Conservation (phyloP, 1,140 invertebrate genomes). For the Monochamus saltuarius region DNA sequence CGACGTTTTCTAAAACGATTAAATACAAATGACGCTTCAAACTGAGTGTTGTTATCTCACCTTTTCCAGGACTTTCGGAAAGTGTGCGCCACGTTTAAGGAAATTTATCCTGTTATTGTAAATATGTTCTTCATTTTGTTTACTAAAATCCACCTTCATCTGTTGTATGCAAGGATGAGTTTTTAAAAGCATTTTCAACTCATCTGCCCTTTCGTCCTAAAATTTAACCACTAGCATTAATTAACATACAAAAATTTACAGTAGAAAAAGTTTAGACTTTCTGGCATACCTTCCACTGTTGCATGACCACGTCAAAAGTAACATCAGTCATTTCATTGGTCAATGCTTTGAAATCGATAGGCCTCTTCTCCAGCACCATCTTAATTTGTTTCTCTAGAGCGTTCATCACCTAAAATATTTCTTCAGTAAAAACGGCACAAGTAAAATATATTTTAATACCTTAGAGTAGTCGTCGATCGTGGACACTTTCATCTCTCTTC, state of each 20-base stretch:
- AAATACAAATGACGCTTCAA: too few relatives aligned
- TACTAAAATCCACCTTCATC: constrained; percentile 30
- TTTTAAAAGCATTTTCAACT: constrained; percentile 34
- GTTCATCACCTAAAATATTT: constrained; percentile 33
- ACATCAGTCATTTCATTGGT: constrained; percentile 34
- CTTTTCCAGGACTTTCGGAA: constrained; percentile 28
- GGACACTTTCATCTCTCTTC: constrained; percentile 46
- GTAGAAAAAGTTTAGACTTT: not conserved
- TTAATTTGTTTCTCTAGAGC: constrained; percentile 42
- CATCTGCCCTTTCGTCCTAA: constrained; percentile 37
- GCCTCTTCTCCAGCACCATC: constrained; percentile 37
- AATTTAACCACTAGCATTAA: not conserved
- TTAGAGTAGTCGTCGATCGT: constrained; percentile 42
- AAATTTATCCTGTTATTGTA: constrained; percentile 35
- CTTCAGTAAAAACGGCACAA: not conserved
- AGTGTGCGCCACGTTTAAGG: constrained; percentile 31
- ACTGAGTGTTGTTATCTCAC: not conserved
- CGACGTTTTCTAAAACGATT: constrained; percentile 32
- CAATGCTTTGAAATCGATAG: constrained; percentile 36
- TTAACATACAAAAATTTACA: too few relatives aligned
- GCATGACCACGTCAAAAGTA: constrained; percentile 32
- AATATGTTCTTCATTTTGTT: constrained; percentile 33
- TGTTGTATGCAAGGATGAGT: constrained; percentile 38
- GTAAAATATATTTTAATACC: constrained; percentile 19
- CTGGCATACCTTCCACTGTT: constrained; percentile 32